Base-by-base conservation (phyloP, 2,888 invertebrate genomes). In the Trichopria drosophilae region DNA sequence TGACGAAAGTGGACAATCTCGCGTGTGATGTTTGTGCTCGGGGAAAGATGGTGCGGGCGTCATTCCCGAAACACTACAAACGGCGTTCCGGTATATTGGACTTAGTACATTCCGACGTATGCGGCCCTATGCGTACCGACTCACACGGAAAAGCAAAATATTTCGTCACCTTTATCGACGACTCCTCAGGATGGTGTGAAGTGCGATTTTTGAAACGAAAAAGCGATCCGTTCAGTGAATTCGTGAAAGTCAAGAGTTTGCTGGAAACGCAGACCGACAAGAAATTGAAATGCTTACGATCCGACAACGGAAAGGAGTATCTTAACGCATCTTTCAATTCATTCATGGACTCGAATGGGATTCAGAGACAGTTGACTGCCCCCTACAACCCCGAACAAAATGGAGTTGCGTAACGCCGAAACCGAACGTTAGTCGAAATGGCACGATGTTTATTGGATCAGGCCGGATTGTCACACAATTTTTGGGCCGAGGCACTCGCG, bases 381-480 rank as follows among this genome's bases (percentile, higher is more conserved):
- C 55, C 67, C 1, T 54, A 64, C 31, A 65, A 57, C 6, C 66
- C 64, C 1, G 58, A 66, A 43, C 61, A 63, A 29, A 71, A 68
- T 55, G 69, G 66, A 0, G 24, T 52, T 9, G 60, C 68, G 1
- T 68, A 70, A 44, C 24, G 65, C 7, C 58, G 62, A 43, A 55
- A 10, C 44, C 5, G 52, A 6, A 42, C 51, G n/a, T 26, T 54
- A n/a, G 39, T 47, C 4, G 43, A 52, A 22, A 32, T 31, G 9
- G 52, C 42, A 1, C 29, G 56, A 28, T 58, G 57, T 29, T n/a
- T 56, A 43, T 13, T 61, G 35, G 19, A 59, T 4, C 55, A 64
- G 32, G 52, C 61, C n/a, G 50, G 41, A 5, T 41, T 65, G 6
- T 22, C 54, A n/a, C 41, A 47, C 12, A 37, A 54, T 16, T 61